Evolutionary conservation across 2,888 invertebrate species (phyloP), one percentile per base, ranked within the genome.

Genomic region (Eurytoma californica): DNA sequence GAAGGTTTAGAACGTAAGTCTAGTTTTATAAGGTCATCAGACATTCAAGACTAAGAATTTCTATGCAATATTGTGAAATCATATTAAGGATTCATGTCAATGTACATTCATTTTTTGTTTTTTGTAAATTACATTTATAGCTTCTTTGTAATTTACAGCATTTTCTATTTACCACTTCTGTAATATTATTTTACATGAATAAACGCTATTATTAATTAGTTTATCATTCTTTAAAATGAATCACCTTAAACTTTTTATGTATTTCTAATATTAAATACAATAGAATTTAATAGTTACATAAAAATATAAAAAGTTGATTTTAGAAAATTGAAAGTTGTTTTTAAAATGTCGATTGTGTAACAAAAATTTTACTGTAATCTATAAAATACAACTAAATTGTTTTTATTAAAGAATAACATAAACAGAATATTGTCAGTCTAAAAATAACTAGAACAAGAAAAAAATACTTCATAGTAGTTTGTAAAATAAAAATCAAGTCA

Each of bases 1-100:
- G 82, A 66, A 85, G 84, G 73, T 87, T 86, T 85, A 83, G 86
- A 85, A 84, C 86, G 86, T 87, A 85, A 86, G 86, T 86, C 76
- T 58, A 70, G 47, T 77, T 79, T 61, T 55, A 60, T 66, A 69
- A 24, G n/a, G 70, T 69, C 47, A 78, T 72, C 68, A 20, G 57
- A 58, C 47, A 74, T 74, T 73, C 58, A 60, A 53, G 47, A 58
- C 20, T 70, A 39, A 55, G 67, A 77, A 49, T 70, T 77, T 80
- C 76, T 76, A 76, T 81, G 24, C 39, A 72, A 75, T 58, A 69
- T 80, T 76, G 68, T 68, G 24, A 68, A 72, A 75, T 75, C 74
- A 72, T 72, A 72, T 24, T 24, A 80, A 68, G 9, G 51, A 73
- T 67, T 74, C 70, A 73, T 72, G 20, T 58, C 24, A 66, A 57